These are phyloP conservation scores for Apamea monoglypha DNA, from an alignment of 2,888 invertebrate genomes.

Conservation along the genomic window DNA sequence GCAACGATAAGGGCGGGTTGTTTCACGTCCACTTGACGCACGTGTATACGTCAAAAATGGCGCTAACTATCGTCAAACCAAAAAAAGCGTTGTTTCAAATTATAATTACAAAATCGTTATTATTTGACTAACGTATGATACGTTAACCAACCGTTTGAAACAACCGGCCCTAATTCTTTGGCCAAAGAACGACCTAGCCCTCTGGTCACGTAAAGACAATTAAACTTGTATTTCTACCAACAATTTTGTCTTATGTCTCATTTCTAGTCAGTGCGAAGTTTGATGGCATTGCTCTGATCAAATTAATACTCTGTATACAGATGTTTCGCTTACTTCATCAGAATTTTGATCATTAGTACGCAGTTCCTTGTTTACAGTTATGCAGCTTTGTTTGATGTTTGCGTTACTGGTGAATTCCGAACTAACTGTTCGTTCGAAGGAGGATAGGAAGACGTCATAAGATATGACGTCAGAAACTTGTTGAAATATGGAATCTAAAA, in stretches of 20 bases:
- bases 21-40: no score
- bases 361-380: slow-evolving; percentile 71
- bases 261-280: slow-evolving; percentile 70
- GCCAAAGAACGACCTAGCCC: background rate
- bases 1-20: no score
- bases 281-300: slow-evolving; percentile 78
- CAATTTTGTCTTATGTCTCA: slow-evolving; percentile 5
- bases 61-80: no score
- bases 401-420: slow-evolving; percentile 33
- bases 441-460: slow-evolving; percentile 10
- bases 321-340: slow-evolving; percentile 71
- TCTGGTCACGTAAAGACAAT: background rate
- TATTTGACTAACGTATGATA: no score
- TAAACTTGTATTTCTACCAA: slow-evolving; percentile 33
- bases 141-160: no score
- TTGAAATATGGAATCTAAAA: background rate
- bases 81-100: no score
- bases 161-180: no score
- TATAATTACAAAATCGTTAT: no score
- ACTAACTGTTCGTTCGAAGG: slow-evolving; percentile 32
- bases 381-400: slow-evolving; percentile 64
- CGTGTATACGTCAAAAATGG: no score
- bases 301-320: slow-evolving; percentile 76
- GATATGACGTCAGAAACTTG: background rate
- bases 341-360: slow-evolving; percentile 80